Conservation (phyloP, 1,140 invertebrate genomes). For the Drosophila ananassae region DNA sequence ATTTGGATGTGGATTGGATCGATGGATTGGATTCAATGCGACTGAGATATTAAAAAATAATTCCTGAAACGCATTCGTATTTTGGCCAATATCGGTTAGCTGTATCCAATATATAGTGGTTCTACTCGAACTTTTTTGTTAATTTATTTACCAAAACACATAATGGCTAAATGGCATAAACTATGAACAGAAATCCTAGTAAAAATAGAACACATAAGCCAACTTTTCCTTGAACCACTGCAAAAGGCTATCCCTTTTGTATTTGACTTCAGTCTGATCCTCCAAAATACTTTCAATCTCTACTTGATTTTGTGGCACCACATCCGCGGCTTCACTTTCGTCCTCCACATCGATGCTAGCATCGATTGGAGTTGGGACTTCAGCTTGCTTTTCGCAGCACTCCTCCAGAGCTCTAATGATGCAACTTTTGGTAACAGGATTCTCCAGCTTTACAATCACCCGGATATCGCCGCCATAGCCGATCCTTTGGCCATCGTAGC, state of each 20-base stretch:
- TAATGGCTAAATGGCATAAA: not conserved
- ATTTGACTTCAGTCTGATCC: not conserved
- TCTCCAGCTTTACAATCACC: conserved; percentile 32
- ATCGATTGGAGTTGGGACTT: not conserved
- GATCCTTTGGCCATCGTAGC: conserved; percentile 55
- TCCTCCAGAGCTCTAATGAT: conserved; percentile 3
- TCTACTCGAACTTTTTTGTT: not conserved
- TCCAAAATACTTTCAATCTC: not conserved
- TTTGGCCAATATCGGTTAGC: no score
- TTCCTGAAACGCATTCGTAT: no score
- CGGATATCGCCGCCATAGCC: conserved; percentile 60
- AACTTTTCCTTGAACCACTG: conserved; percentile 60
- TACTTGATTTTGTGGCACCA: not conserved
- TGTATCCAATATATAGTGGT: no score
- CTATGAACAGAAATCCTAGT: conserved; percentile 19
- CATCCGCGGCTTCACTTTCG: not conserved
- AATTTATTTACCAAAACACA: not conserved
- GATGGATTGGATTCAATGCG: no score
- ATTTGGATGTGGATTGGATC: no score
- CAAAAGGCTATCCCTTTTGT: conserved; percentile 14
- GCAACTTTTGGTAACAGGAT: conserved; percentile 11
- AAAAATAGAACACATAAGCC: conserved; percentile 53
- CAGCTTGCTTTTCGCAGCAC: not conserved
- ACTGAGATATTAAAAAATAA: no score
- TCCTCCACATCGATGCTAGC: not conserved